phyloP scores from a whole-genome alignment of 1,140 invertebrate species.

The Scaptomyza montana region DNA sequence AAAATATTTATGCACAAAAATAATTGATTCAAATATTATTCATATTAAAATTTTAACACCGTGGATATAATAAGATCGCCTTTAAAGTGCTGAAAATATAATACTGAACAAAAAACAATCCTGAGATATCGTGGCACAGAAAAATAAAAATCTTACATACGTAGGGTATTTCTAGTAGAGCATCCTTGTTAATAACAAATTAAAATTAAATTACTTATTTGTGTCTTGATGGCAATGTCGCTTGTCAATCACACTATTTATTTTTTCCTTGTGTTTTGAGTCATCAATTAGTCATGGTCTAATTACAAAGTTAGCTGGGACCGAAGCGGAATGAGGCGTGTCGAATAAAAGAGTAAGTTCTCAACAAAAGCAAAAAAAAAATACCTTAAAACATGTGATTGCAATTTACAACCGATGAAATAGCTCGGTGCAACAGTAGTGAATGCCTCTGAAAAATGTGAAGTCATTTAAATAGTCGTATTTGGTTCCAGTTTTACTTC shows the following conservation, averaged over 20 bases:
- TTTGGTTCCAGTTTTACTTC: too few relatives aligned
- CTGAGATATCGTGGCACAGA: too few relatives aligned
- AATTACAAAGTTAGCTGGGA: conserved; percentile 55
- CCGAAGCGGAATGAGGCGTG: not conserved
- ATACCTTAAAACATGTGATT: too few relatives aligned
- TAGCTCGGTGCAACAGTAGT: too few relatives aligned
- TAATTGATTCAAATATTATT: too few relatives aligned
- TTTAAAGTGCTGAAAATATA: too few relatives aligned
- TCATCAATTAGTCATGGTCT: conserved; percentile 67
- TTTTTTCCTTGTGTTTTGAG: conserved; percentile 10
- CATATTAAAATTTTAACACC: too few relatives aligned
- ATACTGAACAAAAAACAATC: too few relatives aligned
- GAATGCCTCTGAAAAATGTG: not conserved
- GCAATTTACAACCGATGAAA: not conserved
- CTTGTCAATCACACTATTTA: conserved; percentile 58
- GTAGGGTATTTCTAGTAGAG: not conserved
- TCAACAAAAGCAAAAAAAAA: not conserved
- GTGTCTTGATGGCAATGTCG: conserved; percentile 42
- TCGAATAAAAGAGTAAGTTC: not conserved
- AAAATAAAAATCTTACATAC: too few relatives aligned
- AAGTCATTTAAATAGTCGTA: too few relatives aligned
- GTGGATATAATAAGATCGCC: too few relatives aligned
- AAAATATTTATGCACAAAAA: too few relatives aligned
- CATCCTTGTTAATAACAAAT: not conserved
- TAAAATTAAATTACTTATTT: conserved; percentile 3